Percentiles rank a stretch among this genome's conserved stretches.
Conservation (phyloP, 2,113 vertebrate species). For the Protomyctophum bolini region DNA sequence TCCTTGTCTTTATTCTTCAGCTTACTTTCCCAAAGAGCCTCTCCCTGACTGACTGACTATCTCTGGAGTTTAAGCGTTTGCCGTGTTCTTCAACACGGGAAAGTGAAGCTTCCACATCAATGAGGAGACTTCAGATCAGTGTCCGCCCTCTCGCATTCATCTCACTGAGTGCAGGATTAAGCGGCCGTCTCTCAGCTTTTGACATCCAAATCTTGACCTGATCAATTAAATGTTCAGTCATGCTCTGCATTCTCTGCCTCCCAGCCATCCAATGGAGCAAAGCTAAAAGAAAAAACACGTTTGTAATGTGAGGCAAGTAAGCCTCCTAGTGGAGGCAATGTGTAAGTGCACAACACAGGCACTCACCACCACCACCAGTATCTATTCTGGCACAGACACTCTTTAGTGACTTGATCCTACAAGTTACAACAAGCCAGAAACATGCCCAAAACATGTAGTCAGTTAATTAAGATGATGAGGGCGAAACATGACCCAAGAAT, state of each 20-base stretch:
- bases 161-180: conserved; percentile 36
- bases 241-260: conserved; percentile 20
- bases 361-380: no score
- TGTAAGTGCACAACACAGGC: conserved; percentile 35
- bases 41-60: conserved; percentile 10
- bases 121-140: conserved; percentile 36
- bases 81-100: conserved; percentile 51
- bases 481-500: conserved; percentile 50
- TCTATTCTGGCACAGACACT: no score
- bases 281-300: no score
- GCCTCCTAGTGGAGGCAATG: conserved; percentile 66
- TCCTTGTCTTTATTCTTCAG: conserved; percentile 67
- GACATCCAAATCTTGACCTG: conserved; percentile 60
- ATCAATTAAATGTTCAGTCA: conserved; percentile 47
- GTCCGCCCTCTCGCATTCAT: conserved; percentile 16
- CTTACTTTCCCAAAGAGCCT: conserved; percentile 24
- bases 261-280: conserved; percentile 30
- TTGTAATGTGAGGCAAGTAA: conserved; percentile 56
- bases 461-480: conserved; percentile 26
- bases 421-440: no score
- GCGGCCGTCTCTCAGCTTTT: conserved; percentile 36
- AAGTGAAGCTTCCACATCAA: conserved; percentile 39
- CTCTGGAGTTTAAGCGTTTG: conserved; percentile 59
- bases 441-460: background rate
- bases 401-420: no score